phyloP scores from a whole-genome alignment of 2,888 invertebrate genomes.

The Cosmia pyralina region DNA sequence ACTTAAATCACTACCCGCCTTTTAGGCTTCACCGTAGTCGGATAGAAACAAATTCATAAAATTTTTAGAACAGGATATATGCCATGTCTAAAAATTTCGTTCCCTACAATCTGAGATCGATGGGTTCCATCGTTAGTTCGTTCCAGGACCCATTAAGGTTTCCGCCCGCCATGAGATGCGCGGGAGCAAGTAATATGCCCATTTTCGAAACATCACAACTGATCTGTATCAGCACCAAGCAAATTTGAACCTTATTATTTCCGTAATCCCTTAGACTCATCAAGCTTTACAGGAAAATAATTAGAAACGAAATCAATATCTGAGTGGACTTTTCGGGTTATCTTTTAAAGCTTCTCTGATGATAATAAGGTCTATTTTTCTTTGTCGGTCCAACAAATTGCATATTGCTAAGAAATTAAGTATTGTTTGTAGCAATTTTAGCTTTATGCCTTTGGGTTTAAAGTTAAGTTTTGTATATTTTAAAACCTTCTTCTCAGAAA shows the following conservation, averaged over 20 bases:
- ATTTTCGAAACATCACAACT: conserved; percentile 67
- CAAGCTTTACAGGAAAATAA: background rate
- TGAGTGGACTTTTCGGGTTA: conserved; percentile 1
- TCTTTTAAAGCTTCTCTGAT: background rate
- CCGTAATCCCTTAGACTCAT: background rate
- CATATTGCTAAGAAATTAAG: conserved; percentile 49
- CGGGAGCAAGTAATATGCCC: conserved; percentile 77
- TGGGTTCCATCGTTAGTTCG: conserved; percentile 88
- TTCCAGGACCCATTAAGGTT: conserved; percentile 90
- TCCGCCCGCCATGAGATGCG: conserved; percentile 87
- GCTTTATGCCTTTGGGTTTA: conserved; percentile 28
- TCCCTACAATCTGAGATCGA: conserved; percentile 81
- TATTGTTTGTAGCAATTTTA: conserved; percentile 21
- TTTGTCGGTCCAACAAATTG: conserved; percentile 29
- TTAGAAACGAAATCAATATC: conserved; percentile 30
- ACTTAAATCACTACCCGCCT: background rate
- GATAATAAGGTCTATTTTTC: conserved; percentile 41
- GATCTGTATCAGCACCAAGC: conserved; percentile 33
- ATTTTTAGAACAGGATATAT: conserved; percentile 4
- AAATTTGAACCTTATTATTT: conserved; percentile 59
- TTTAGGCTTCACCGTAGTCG: background rate
- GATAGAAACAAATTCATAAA: background rate
- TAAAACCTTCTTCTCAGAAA: conserved; percentile 76
- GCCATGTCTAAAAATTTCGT: conserved; percentile 66
- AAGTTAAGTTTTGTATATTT: conserved; percentile 56